Conservation (phyloP, 2,113 vertebrate genomes). For the Athene cunicularia region DNA sequence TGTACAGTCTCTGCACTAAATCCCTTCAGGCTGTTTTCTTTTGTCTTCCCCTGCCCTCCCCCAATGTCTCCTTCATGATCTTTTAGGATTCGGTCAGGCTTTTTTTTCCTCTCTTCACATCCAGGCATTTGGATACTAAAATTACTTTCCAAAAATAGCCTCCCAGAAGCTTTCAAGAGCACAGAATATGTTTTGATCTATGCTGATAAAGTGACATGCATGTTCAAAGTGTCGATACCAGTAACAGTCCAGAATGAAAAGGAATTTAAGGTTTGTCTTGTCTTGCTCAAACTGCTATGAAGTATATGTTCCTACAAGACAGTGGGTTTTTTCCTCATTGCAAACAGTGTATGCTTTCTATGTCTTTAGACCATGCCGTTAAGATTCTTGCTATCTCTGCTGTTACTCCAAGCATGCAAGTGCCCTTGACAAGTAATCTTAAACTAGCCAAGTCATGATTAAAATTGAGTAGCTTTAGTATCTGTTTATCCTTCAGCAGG, state of each 20-base stretch:
- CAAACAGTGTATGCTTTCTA: not conserved
- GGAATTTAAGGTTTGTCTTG: not conserved
- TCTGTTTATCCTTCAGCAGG: not conserved
- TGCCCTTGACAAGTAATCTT: not conserved
- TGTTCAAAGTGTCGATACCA: not conserved
- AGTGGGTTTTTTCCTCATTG: not conserved
- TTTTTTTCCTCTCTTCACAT: not conserved
- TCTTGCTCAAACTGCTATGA: not conserved
- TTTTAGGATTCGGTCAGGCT: not conserved
- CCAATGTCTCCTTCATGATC: not conserved
- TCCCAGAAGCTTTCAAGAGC: not conserved
- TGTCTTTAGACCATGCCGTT: not conserved
- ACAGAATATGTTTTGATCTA: not conserved
- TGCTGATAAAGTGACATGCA: not conserved
- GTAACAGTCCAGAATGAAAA: not conserved
- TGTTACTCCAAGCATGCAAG: not conserved
- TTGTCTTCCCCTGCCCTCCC: not conserved
- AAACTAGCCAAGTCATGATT: not conserved
- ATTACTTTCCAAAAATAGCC: constrained; percentile 2
- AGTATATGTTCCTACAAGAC: not conserved
- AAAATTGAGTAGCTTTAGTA: not conserved
- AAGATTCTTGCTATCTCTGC: not conserved
- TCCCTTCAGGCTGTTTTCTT: not conserved
- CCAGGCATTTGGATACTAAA: not conserved
- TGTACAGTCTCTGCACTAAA: not conserved